Evolutionary conservation across 2,797 vertebrate genomes (phyloP), one percentile per base, ranked within the genome.

Genomic region (Rachycentron canadum): DNA sequence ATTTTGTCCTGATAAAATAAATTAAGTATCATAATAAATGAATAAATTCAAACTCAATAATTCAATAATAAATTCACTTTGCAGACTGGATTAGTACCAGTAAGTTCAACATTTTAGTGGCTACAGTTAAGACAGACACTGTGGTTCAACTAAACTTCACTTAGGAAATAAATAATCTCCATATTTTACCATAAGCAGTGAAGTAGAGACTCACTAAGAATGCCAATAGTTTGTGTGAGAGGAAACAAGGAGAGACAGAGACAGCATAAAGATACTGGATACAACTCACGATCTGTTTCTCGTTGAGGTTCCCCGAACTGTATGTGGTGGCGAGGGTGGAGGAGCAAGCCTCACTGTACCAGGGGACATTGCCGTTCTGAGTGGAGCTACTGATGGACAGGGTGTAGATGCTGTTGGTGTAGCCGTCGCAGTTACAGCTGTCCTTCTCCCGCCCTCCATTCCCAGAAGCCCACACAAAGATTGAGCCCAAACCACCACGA

Each of bases 321-420:
- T 98, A 99, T 55, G 98, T 99, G 71, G 97, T 97, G 91, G 98
- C 97, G 1, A 99, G 96, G 2, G 98, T 99, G 90, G 98, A 99
- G 14, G 98, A 99, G 93, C 98, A 99, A 78, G 98, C 97, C 93
- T 99, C 98, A 5, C 98, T 99, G 95, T 99, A 99, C 98, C 98
- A 99, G 78, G 98, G 98, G 73, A 99, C 97, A 0, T 97, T 97
- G 76, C 98, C 98, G 0, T 96, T 93, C 92, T 99, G 98, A 0
- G 97, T 98, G 90, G 97, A 97, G 88, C 98, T 99, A 95, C 98
- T 99, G 92, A 99, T 99, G 91, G 98, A 99, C 83, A 99, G 93
- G 0, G 98, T 99, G 94, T 99, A 98, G 93, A 99, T 99, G 93
- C 98, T 99, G 94, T 99, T 99, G 93, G 98, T 99, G 95, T 99